A percentile compares a stretch with the other conserved stretches of the same genome.
Evolutionary conservation across 2,888 invertebrate genomes (phyloP).

Genomic region (Meta bourneti): DNA sequence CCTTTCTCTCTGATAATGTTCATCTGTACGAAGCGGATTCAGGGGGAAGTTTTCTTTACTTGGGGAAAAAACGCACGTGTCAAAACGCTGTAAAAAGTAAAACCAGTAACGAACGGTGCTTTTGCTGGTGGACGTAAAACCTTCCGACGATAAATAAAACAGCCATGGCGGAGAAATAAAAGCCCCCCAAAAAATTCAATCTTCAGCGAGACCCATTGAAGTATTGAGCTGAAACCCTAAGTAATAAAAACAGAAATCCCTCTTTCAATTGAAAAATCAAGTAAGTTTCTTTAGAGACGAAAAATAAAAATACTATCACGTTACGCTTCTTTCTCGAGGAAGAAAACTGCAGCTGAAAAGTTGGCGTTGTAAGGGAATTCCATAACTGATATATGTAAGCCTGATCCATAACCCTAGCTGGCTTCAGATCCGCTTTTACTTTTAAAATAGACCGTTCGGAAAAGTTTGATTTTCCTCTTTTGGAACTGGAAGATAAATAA

Average conservation of each 20-base stretch:
- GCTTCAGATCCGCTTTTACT: slow-evolving; percentile 17
- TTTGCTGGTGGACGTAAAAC: neutral
- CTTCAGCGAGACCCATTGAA: neutral
- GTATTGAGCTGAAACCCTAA: neutral
- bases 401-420: neutral
- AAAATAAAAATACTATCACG: neutral
- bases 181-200: neutral
- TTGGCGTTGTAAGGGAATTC: slow-evolving; percentile 13
- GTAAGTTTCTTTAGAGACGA: slow-evolving; percentile 12
- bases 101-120: neutral
- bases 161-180: neutral
- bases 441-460: slow-evolving; percentile 19
- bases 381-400: slow-evolving; percentile 25
- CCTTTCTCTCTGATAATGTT: slow-evolving; percentile 17
- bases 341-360: slow-evolving; percentile 26
- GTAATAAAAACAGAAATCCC: slow-evolving; percentile 9
- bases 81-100: neutral
- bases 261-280: neutral
- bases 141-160: slow-evolving; percentile 5
- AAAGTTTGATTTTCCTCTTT: slow-evolving; percentile 1
- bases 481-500: neutral
- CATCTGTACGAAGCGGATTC: neutral
- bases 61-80: neutral
- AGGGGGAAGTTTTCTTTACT: neutral
- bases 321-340: neutral